Percentiles rank a stretch among this genome's conserved stretches.
Evolutionary conservation across 2,888 invertebrate genomes (phyloP).

Genomic region (Lasioglossum marginatum): DNA sequence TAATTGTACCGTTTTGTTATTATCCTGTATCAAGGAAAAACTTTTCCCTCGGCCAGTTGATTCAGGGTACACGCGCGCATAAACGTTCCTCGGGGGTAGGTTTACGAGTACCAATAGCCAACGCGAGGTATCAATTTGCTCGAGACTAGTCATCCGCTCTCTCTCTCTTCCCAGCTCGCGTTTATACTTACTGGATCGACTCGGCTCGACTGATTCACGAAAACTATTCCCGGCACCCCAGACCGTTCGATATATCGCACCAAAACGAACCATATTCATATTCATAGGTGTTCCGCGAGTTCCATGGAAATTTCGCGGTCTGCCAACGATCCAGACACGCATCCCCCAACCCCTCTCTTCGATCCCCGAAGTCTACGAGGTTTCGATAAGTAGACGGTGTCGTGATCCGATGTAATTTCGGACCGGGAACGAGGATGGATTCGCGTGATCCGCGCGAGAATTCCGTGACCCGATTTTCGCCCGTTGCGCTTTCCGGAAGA

Average conservation of each 20-base stretch:
- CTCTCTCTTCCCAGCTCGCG: slow-evolving; percentile 8
- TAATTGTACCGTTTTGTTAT: slow-evolving; percentile 49
- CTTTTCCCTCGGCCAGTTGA: slow-evolving; percentile 34
- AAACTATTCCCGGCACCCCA: slow-evolving; percentile 15
- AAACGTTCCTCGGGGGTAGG: slow-evolving; percentile 22
- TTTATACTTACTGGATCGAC: slow-evolving; percentile 45
- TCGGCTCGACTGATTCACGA: slow-evolving; percentile 30
- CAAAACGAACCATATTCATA: slow-evolving; percentile 44
- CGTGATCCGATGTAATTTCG: slow-evolving; percentile 61
- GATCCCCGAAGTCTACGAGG: background rate
- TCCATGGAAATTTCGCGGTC: slow-evolving; percentile 47
- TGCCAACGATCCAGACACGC: slow-evolving; percentile 42
- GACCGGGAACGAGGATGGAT: slow-evolving; percentile 14
- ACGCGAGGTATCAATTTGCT: slow-evolving; percentile 53
- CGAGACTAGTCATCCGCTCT: slow-evolving; percentile 44
- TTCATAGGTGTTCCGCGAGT: slow-evolving; percentile 53
- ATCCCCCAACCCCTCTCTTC: background rate
- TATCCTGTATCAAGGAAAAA: slow-evolving; percentile 36
- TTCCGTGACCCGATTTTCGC: slow-evolving; percentile 21
- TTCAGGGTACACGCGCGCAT: slow-evolving; percentile 22
- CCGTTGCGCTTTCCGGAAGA: background rate
- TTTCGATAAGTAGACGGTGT: slow-evolving; percentile 53
- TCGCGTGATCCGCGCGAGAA: slow-evolving; percentile 45
- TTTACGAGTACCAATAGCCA: background rate
- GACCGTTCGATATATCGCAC: slow-evolving; percentile 13